phyloP scores from a whole-genome alignment of 2,113 vertebrate genomes.

The Scophthalmus maximus region DNA sequence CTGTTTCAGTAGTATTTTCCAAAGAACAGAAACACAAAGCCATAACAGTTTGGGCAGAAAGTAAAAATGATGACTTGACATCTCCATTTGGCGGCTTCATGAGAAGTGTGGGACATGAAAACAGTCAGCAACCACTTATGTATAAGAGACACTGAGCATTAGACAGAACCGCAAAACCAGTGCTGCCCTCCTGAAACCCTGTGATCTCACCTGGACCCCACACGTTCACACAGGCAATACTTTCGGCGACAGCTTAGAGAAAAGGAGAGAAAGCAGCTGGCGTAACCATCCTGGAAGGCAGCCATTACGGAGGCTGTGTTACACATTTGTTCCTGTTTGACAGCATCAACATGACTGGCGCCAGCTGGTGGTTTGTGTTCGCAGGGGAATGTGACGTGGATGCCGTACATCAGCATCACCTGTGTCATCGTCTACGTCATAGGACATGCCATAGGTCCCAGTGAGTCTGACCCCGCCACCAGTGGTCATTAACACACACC shows the following conservation, averaged over 20 bases:
- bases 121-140: background rate
- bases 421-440: conserved; percentile 89
- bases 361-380: conserved; percentile 43
- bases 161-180: background rate
- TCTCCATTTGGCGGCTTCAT: background rate
- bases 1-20: no score
- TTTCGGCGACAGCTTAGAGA: background rate
- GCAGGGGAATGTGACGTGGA: conserved; percentile 83
- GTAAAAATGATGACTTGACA: background rate
- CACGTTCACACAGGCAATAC: background rate
- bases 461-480: conserved; percentile 79
- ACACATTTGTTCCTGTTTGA: conserved; percentile 3
- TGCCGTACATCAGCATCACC: conserved; percentile 91
- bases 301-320: no score
- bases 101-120: conserved; percentile 3
- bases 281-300: background rate
- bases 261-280: background rate
- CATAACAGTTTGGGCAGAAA: no score
- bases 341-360: conserved; percentile 21
- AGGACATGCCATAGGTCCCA: conserved; percentile 92
- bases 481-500: conserved; percentile 39
- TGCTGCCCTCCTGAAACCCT: background rate
- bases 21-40: no score
- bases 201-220: conserved; percentile 23
- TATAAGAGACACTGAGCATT: conserved; percentile 9